Evolutionary conservation across 2,797 vertebrate genomes (phyloP).

Genomic region (Platalea minor): DNA sequence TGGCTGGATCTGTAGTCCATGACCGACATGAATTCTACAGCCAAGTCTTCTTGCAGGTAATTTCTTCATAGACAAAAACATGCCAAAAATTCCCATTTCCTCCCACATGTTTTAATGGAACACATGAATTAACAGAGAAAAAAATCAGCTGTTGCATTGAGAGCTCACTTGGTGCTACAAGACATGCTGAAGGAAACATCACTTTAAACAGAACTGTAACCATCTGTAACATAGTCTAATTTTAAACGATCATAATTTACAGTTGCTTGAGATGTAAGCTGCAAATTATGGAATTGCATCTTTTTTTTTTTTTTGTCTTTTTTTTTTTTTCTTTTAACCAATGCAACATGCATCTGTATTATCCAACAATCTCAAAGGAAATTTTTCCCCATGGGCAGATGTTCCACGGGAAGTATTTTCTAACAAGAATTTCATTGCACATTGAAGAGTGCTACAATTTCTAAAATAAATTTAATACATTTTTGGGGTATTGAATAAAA

Average conservation of each 20-base stretch:
- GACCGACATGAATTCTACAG: neutral
- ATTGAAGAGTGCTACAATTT: neutral
- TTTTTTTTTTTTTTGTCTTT: neutral
- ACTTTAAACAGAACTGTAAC: slow-evolving; percentile 10
- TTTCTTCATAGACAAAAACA: neutral
- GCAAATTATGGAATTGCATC: neutral
- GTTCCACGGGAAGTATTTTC: neutral
- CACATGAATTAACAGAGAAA: neutral
- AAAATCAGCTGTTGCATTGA: neutral
- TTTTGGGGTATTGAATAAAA: neutral
- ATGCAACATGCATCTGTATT: neutral
- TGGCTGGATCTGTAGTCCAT: neutral
- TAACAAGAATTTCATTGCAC: neutral
- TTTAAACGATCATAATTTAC: slow-evolving; percentile 35
- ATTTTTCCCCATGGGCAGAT: neutral
- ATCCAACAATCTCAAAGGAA: neutral
- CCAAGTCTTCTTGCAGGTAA: neutral
- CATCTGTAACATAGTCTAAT: slow-evolving; percentile 7
- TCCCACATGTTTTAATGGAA: neutral
- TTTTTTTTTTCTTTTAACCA: neutral
- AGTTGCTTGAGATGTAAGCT: slow-evolving; percentile 6
- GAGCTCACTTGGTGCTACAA: neutral
- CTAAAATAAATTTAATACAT: neutral
- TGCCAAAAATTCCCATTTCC: neutral
- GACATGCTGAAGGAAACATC: slow-evolving; percentile 1